Evolutionary conservation across 2,888 invertebrate genomes (phyloP).

Genomic region (Alloplasta piceator): DNA sequence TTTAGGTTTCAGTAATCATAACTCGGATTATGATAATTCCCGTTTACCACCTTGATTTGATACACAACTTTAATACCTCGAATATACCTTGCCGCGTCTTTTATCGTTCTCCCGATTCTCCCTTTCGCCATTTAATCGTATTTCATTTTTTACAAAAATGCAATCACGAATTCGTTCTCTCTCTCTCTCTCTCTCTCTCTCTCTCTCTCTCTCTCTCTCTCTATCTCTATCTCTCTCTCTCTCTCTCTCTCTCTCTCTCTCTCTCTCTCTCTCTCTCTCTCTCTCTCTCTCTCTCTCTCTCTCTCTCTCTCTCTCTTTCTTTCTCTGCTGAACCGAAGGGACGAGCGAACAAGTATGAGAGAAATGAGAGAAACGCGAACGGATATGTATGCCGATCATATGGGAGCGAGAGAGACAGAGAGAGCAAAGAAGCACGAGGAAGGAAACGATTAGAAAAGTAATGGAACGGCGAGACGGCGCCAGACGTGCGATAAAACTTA

Average conservation of each 20-base stretch:
- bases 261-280: background rate
- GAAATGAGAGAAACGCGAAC: conserved; percentile 48
- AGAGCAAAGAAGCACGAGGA: conserved; percentile 44
- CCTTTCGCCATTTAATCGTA: conserved; percentile 1
- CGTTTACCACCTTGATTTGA: too few species aligned
- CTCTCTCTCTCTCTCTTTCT: conserved; percentile 8
- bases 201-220: conserved; percentile 11
- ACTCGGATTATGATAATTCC: too few species aligned
- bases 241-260: too few species aligned
- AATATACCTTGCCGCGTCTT: background rate
- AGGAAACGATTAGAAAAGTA: conserved; percentile 73
- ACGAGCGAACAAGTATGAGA: conserved; percentile 8
- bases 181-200: background rate
- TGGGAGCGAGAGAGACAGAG: background rate
- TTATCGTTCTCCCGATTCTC: background rate
- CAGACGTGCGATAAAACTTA: conserved; percentile 76
- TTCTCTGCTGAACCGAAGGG: too few species aligned
- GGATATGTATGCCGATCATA: conserved; percentile 25
- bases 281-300: conserved; percentile 11
- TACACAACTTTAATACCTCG: background rate
- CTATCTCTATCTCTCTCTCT: conserved; percentile 10
- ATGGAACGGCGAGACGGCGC: conserved; percentile 77
- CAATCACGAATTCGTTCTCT: conserved; percentile 12
- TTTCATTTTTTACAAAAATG: conserved; percentile 14
- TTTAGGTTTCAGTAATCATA: too few species aligned